A percentile compares a stretch with the other conserved stretches of the same genome.
phyloP scores from a whole-genome alignment of 2,113 vertebrate genomes.

The Microcebus tavaratra region DNA sequence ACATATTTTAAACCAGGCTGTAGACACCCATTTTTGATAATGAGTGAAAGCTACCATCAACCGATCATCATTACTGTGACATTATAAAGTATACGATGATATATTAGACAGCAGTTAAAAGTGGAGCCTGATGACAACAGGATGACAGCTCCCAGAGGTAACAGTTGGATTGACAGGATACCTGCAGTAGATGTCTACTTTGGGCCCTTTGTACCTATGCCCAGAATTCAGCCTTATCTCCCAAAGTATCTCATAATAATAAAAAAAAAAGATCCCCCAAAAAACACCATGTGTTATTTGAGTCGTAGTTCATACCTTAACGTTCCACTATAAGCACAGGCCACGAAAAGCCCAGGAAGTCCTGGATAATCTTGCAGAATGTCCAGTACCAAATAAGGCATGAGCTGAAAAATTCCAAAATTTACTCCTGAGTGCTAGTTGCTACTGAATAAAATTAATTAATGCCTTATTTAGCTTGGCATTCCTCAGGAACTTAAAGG shows the following conservation, averaged over 20 bases:
- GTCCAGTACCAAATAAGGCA: slow-evolving; percentile 97
- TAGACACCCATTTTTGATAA: background rate
- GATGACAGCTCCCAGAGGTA: background rate
- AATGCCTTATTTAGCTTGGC: background rate
- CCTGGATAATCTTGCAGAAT: slow-evolving; percentile 92
- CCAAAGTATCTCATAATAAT: background rate
- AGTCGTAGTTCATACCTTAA: slow-evolving; percentile 88
- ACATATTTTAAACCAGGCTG: background rate
- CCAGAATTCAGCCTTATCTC: background rate
- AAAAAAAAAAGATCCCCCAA: background rate
- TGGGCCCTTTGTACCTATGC: background rate
- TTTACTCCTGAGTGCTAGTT: background rate
- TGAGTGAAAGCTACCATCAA: background rate
- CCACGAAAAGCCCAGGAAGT: slow-evolving; percentile 96
- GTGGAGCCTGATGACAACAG: background rate
- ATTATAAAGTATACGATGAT: rapidly evolving
- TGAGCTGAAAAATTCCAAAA: slow-evolving; percentile 88
- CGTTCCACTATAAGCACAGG: slow-evolving; percentile 96
- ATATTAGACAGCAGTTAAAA: background rate
- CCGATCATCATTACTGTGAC: background rate
- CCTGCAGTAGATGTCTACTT: too few relatives aligned
- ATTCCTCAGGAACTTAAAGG: background rate
- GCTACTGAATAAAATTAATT: slow-evolving; percentile 13
- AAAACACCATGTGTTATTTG: background rate
- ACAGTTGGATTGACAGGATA: background rate